A percentile compares a stretch with the other conserved stretches of the same genome.
These are phyloP conservation scores for Morinoia aosen DNA, from an alignment of 2,888 invertebrate genomes.

Conservation along the genomic window DNA sequence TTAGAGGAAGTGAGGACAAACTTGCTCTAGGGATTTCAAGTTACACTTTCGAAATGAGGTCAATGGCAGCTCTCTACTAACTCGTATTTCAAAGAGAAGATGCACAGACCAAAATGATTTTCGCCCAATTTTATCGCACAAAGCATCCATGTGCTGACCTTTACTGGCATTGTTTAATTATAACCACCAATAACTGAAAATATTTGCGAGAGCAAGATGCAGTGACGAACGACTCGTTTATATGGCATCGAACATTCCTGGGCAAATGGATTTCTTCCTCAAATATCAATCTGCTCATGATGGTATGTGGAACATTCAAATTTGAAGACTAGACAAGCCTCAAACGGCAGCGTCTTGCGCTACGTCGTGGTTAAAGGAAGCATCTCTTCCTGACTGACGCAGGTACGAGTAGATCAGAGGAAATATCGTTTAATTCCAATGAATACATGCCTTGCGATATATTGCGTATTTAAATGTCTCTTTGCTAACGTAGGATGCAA, in stretches of 20 bases:
- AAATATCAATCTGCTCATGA: neutral
- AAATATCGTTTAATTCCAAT: no score
- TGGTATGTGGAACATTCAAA: neutral
- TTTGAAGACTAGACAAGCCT: neutral
- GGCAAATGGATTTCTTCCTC: neutral
- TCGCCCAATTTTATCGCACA: neutral
- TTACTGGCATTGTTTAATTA: neutral
- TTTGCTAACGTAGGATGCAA: no score
- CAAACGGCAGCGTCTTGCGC: neutral
- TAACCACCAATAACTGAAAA: neutral
- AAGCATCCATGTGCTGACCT: neutral
- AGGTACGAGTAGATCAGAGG: neutral
- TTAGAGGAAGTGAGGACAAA: slow-evolving; percentile 12
- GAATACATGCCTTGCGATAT: no score
- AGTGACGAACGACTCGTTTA: neutral
- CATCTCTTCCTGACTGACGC: neutral
- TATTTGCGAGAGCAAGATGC: neutral
- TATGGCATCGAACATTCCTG: neutral
- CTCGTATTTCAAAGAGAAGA: neutral
- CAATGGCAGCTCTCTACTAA: neutral
- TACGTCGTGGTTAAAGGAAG: neutral
- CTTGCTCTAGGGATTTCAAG: neutral
- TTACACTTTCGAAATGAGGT: neutral
- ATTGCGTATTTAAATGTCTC: no score
- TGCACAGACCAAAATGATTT: neutral